Percentiles rank a stretch among this genome's conserved stretches.
phyloP scores from a whole-genome alignment of 2,888 invertebrate genomes.

The Gryllus longicercus region DNA sequence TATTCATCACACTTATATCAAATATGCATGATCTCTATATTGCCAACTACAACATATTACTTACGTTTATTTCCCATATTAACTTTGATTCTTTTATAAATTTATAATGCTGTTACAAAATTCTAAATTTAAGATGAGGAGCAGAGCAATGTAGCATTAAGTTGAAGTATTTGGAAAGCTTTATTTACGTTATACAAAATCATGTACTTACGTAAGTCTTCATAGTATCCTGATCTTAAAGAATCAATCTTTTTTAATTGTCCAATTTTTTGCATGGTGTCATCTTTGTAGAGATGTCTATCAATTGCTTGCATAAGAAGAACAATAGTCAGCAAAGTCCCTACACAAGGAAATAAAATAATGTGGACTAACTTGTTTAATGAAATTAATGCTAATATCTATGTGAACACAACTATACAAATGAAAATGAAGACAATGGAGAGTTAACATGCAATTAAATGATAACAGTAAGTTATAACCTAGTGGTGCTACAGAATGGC shows the following conservation, averaged over 20 bases:
- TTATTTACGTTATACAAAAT: neutral
- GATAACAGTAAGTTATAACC: too few species aligned
- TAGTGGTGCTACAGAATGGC: too few species aligned
- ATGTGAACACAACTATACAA: neutral
- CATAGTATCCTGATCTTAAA: constrained; percentile 68
- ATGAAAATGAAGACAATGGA: too few species aligned
- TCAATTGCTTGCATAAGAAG: constrained; percentile 76
- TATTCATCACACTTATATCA: too few species aligned
- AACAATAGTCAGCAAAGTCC: constrained; percentile 78
- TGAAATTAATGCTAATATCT: neutral
- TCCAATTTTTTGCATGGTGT: constrained; percentile 59
- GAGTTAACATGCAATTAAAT: too few species aligned
- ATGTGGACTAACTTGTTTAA: neutral
- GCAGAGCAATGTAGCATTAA: too few species aligned
- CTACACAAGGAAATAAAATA: constrained; percentile 49
- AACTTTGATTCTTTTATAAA: neutral
- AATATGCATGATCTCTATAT: too few species aligned
- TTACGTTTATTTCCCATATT: too few species aligned
- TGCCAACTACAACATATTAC: too few species aligned
- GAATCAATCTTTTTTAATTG: constrained; percentile 64
- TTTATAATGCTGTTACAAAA: neutral
- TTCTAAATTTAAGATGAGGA: too few species aligned
- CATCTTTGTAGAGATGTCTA: constrained; percentile 56
- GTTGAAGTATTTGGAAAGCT: neutral
- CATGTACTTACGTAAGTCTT: constrained; percentile 58